phyloP scores from a whole-genome alignment of 2,797 vertebrate species.

The Sarcophilus harrisii region DNA sequence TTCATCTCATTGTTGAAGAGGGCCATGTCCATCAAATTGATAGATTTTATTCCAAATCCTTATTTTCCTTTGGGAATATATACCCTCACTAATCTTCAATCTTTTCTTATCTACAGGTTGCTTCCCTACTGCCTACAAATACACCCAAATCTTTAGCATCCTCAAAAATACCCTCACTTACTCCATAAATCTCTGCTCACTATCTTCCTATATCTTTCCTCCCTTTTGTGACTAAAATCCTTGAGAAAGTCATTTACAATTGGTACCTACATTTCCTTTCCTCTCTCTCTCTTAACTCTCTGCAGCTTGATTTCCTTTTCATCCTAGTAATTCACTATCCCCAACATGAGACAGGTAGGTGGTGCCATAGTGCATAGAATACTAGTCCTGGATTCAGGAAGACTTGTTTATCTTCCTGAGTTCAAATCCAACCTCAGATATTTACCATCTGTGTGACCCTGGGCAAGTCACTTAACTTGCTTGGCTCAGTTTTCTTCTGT shows the following conservation, averaged over 20 bases:
- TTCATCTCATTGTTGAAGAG: too few species aligned
- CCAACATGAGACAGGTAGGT: too few species aligned
- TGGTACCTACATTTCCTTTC: not conserved
- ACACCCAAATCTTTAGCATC: not conserved
- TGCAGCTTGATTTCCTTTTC: not conserved
- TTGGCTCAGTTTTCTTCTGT: too few species aligned
- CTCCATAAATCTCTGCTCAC: not conserved
- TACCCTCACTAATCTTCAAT: not conserved
- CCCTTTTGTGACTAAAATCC: not conserved
- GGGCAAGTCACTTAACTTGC: too few species aligned
- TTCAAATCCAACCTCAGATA: too few species aligned
- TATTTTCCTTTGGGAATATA: not conserved
- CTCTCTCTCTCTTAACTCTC: not conserved
- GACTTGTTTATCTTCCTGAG: too few species aligned
- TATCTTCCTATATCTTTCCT: not conserved
- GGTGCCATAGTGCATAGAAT: too few species aligned
- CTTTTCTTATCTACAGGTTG: not conserved
- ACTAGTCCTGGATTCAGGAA: too few species aligned
- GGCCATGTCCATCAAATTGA: too few species aligned
- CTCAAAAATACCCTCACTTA: not conserved
- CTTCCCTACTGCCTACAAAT: not conserved
- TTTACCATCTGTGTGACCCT: too few species aligned
- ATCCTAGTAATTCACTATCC: not conserved
- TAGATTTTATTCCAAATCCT: too few species aligned
- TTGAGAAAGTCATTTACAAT: not conserved